Evolutionary conservation across 2,888 invertebrate genomes (phyloP).

Genomic region (Brenthis hecate): DNA sequence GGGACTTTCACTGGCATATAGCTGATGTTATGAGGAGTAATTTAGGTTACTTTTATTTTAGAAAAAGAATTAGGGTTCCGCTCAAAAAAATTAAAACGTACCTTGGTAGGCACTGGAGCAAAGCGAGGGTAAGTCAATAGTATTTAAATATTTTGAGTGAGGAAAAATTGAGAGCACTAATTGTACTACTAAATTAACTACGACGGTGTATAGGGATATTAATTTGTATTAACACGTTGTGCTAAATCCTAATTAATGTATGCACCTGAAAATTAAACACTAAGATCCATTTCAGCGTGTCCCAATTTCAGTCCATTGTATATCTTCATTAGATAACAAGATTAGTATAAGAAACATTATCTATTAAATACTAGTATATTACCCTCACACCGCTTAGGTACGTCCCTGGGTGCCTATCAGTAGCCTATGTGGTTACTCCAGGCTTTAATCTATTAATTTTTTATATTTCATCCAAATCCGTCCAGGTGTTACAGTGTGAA

Average conservation of each 20-base stretch:
- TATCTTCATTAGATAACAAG: slow-evolving; percentile 3
- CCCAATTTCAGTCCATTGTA: slow-evolving; percentile 1
- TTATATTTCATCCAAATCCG: neutral
- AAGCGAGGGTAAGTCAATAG: neutral
- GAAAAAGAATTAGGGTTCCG: no score
- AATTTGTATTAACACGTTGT: slow-evolving; percentile 11
- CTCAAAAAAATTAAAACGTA: no score
- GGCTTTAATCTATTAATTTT: neutral
- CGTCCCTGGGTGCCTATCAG: no score
- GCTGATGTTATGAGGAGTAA: no score
- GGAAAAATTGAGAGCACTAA: neutral
- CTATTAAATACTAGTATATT: neutral
- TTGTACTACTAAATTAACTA: neutral
- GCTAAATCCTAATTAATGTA: slow-evolving; percentile 24
- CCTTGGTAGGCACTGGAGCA: no score
- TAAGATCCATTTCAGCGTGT: slow-evolving; percentile 1
- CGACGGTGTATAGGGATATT: neutral
- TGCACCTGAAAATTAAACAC: slow-evolving; percentile 10
- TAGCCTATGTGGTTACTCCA: neutral
- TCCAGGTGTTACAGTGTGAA: neutral
- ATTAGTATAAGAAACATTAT: neutral
- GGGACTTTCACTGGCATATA: no score
- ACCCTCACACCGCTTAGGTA: no score
- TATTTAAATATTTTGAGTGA: neutral
- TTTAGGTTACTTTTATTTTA: no score